A percentile compares a stretch with the other conserved stretches of the same genome.
Evolutionary conservation across 1,140 invertebrate species (phyloP).

Genomic region (Ptiloglossa arizonensis): DNA sequence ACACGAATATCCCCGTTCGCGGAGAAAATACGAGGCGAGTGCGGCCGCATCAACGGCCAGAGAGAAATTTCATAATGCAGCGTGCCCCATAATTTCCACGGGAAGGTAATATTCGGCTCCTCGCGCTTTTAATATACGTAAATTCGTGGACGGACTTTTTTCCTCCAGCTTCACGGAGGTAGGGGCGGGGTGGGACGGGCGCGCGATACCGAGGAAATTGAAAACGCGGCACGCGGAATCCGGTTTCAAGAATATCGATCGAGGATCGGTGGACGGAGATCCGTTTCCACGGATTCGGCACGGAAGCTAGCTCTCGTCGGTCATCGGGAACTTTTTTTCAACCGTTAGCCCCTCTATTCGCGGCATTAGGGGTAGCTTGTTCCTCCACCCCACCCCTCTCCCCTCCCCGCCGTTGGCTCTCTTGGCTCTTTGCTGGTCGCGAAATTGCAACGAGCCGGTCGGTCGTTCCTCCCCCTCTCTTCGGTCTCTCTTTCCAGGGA

Average conservation of each 20-base stretch:
- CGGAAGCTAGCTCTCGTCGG: background rate
- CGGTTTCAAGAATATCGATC: background rate
- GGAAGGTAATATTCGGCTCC: conserved; percentile 12
- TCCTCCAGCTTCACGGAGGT: background rate
- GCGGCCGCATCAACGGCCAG: background rate
- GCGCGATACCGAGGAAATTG: background rate
- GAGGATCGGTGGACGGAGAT: conserved; percentile 3
- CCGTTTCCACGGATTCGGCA: background rate
- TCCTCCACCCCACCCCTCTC: too few relatives aligned
- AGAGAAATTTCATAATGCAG: conserved; percentile 23
- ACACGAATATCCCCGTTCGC: conserved; percentile 29
- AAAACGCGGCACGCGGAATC: background rate
- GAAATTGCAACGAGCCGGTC: conserved; percentile 50
- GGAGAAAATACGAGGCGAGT: background rate
- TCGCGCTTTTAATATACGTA: conserved; percentile 17
- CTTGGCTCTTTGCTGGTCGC: conserved; percentile 7
- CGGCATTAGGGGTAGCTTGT: background rate
- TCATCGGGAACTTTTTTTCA: conserved; percentile 3
- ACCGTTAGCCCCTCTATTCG: background rate
- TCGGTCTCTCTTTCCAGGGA: conserved; percentile 43
- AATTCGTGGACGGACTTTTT: background rate
- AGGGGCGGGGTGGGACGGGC: too few relatives aligned
- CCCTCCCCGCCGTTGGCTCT: conserved; percentile 2
- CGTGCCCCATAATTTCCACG: conserved; percentile 16
- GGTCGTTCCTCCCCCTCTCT: conserved; percentile 43